Base-by-base conservation (phyloP, 2,113 vertebrate species). In the Entomyzon cyanotis region DNA sequence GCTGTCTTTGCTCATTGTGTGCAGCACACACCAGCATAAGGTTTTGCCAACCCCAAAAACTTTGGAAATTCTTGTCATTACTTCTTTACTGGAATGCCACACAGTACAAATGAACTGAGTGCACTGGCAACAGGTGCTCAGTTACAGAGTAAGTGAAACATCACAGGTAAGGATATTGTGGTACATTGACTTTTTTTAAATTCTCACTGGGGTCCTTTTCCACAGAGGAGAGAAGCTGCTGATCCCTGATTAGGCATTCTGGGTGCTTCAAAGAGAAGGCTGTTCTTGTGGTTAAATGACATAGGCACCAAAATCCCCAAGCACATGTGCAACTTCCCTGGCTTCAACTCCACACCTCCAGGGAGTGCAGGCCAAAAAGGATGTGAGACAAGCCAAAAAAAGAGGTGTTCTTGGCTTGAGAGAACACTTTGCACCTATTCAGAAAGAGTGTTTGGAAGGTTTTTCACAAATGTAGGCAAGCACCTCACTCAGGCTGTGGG, bases 391-490 rank as follows among this genome's bases (percentile, higher is more conserved):
- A 78, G 96, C 89, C 81, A 88, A 50, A 93, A 91, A 90, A 50
- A 71, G 93, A 94, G 81, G 73, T 87, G 67, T 70, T 93, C 83
- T 79, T 95, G 92, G 95, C 84, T 94, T 5, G 0, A 58, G 69
- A 92, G 94, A 84, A 69, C 79, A 83, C 69, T 92, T 84, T 86
- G 70, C 85, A 91, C 84, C 88, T 95, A 95, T 96, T 96, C 90
- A 95, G 80, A 94, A 70, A 83, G 78, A 83, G 75, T 7, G 56
- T 82, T 94, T 90, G 93, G 81, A 95, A 93, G 83, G 55, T 77
- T 96, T 95, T 94, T 95, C 93, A 93, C 93, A 87, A 90, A 68
- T 37, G 81, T 33, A 84, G 67, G 94, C 78, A 96, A 95, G 81
- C 62, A 79, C 75, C 69, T 95, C 91, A 86, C 83, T 90, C 69